phyloP scores from a whole-genome alignment of 2,113 vertebrate genomes.

The Scatophagus argus region DNA sequence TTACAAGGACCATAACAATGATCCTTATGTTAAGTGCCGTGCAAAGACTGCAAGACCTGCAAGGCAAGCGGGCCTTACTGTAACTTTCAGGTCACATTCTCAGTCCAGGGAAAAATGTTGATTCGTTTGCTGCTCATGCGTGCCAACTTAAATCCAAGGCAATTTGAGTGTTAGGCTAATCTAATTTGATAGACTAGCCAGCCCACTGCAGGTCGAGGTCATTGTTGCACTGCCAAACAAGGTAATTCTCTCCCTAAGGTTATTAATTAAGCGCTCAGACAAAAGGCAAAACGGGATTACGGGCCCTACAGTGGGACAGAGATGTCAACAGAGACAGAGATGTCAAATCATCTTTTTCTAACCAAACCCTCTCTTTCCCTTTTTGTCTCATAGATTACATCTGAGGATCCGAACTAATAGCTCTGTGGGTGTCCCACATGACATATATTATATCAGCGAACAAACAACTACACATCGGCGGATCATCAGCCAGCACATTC shows the following conservation, averaged over 20 bases:
- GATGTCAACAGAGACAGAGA: constrained; percentile 50
- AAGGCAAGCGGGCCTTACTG: neutral
- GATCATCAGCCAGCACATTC: neutral
- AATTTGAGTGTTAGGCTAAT: constrained; percentile 29
- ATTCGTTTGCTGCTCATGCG: constrained; percentile 2
- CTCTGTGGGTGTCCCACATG: constrained; percentile 22
- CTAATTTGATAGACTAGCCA: constrained; percentile 41
- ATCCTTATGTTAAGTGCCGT: constrained; percentile 4
- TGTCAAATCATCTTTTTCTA: constrained; percentile 48
- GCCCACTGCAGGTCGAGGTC: constrained; percentile 28
- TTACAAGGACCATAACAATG: neutral
- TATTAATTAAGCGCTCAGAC: constrained; percentile 56
- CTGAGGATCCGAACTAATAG: constrained; percentile 28
- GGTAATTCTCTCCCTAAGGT: constrained; percentile 48
- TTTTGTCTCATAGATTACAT: constrained; percentile 6
- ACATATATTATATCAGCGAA: constrained; percentile 34
- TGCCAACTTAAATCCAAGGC: constrained; percentile 36
- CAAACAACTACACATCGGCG: constrained; percentile 11
- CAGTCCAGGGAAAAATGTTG: constrained; percentile 13
- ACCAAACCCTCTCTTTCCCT: constrained; percentile 26
- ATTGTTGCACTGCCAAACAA: constrained; percentile 43
- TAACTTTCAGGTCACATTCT: neutral
- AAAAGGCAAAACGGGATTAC: constrained; percentile 52
- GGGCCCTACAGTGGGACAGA: neutral
- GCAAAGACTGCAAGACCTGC: neutral